phyloP scores from a whole-genome alignment of 2,888 invertebrate genomes.

The Lithosia quadra region DNA sequence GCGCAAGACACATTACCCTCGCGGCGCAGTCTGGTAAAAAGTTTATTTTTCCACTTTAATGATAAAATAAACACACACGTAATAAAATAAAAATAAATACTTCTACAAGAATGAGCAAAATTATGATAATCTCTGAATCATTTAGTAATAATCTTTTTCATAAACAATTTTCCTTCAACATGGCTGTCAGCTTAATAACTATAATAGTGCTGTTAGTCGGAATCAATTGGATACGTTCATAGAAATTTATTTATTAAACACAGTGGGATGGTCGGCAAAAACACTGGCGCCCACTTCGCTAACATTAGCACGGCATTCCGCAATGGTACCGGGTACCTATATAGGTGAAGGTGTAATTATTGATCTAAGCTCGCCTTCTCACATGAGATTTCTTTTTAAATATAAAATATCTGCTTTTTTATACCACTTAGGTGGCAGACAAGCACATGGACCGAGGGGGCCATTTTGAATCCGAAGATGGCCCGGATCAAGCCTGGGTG shows the following conservation, averaged over 20 bases:
- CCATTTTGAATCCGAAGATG: no score
- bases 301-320: slow-evolving; percentile 1
- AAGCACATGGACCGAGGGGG: no score
- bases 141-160: slow-evolving; percentile 13
- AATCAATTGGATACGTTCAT: slow-evolving; percentile 15
- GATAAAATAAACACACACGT: neutral
- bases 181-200: slow-evolving; percentile 17
- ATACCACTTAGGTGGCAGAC: no score
- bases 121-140: slow-evolving; percentile 5
- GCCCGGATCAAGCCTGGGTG: no score
- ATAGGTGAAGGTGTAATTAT: neutral
- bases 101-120: neutral
- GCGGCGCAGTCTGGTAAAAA: no score
- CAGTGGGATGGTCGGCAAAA: neutral
- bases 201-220: slow-evolving; percentile 3
- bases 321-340: slow-evolving; percentile 2
- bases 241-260: slow-evolving; percentile 17
- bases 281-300: neutral
- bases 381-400: neutral
- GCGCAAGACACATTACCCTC: no score
- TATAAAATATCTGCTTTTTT: no score
- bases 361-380: neutral
- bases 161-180: slow-evolving; percentile 17
- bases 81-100: neutral
- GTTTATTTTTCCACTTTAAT: neutral